Base-by-base conservation (phyloP, 2,888 invertebrate genomes). In the Smittia sp. region DNA sequence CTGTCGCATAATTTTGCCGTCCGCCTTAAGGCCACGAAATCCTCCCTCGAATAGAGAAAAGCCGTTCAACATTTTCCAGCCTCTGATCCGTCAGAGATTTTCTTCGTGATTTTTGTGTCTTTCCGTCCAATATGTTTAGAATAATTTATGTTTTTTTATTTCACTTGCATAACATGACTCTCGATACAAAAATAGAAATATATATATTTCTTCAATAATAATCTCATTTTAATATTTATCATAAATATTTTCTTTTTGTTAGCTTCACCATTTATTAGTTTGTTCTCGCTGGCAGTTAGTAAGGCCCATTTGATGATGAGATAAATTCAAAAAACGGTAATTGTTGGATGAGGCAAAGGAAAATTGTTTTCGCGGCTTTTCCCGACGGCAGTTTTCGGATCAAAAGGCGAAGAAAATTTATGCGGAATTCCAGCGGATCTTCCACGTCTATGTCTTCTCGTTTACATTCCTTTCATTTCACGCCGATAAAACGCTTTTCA, bases 131-230 rank as follows among this genome's bases (percentile, higher is more conserved):
- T 63, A 63, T 38, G 41, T 46, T 69, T 69, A 69, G 69, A 69
- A 62, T 72, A 38, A 62, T 62, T 62, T 62, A 11, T 72, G 3
- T 54, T 27, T 62, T 72, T 32, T 62, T 25, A 65, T 32, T 65
- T 41, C 11, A 69, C 39, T 41, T 68, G 68, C 27, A 54, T 70
- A 70, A 70, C 70, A 70, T 67, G 67, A 67, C 52, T 70, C 24
- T 72, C 72, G 62, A 62, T 72, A 72, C 72, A 72, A 72, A 72
- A 72, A 72, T 72, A 72, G 72, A 72, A 72, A 72, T 72, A 72
- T 72, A 70, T 70, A 24, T 39, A 62, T 72, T 62, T 72, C 38
- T 46, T 70, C 70, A 70, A 70, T 70, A 72, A 72, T 72, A 72
- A 72, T 72, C 72, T 72, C 62, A 62, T 62, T 25, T 72, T 62